These are phyloP conservation scores for Podotricha telesiphe DNA, from an alignment of 2,888 invertebrate species.

Conservation along the genomic window DNA sequence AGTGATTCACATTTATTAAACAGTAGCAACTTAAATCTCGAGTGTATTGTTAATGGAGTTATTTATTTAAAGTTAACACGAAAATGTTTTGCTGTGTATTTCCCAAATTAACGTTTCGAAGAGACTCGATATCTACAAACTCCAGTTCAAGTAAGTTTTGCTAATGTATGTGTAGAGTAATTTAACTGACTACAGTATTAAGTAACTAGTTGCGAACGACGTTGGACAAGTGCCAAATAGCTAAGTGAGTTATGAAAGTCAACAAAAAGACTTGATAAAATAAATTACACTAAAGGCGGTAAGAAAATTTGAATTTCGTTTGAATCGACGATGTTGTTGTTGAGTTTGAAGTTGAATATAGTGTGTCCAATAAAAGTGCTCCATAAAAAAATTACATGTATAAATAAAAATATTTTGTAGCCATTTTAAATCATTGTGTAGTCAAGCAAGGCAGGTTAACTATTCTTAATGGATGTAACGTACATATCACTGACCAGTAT, in stretches of 20 bases:
- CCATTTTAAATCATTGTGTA: background rate
- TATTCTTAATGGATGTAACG: background rate
- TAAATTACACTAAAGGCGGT: background rate
- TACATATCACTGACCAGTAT: constrained; percentile 21
- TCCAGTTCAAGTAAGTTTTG: constrained; percentile 44
- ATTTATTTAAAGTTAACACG: background rate
- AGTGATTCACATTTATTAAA: constrained; percentile 39
- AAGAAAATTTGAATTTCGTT: background rate
- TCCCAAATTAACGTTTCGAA: constrained; percentile 27
- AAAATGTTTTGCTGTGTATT: constrained; percentile 42
- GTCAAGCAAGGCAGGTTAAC: background rate
- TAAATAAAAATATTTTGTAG: no score
- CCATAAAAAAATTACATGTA: no score
- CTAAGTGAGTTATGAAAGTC: background rate
- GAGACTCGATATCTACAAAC: constrained; percentile 36
- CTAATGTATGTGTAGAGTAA: background rate
- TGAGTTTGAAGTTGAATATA: no score
- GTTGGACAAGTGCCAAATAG: background rate
- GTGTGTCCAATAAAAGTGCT: no score
- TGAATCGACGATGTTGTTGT: no score
- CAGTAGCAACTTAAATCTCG: constrained; percentile 15
- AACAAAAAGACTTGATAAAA: background rate
- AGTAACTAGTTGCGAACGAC: background rate
- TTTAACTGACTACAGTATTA: background rate
- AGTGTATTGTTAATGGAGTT: constrained; percentile 2